Base-by-base conservation (phyloP, 2,113 vertebrate species). In the Athene cunicularia region DNA sequence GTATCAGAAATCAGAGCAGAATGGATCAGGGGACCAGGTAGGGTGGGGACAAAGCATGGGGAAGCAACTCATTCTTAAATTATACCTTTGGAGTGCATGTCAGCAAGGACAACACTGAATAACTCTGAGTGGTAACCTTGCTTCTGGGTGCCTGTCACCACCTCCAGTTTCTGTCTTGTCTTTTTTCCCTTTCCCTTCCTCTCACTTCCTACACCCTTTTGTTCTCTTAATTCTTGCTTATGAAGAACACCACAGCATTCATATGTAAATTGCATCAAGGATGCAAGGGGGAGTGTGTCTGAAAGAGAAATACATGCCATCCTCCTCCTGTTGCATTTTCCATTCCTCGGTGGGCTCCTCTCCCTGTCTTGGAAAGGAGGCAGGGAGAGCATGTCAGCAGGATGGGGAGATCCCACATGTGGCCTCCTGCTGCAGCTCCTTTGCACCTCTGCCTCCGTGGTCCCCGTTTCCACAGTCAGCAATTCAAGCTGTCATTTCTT, bases 151-250 rank as follows among this genome's bases (percentile, higher is more conserved):
- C 89, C 71, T 95, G 82, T 97, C 90, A 96, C 94, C 96, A 93
- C 96, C 97, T 95, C 90, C 97, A 94, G 82, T 41, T 97, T 89
- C 87, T 97, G 89, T 90, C 89, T 89, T 95, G 47, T n/a, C 81
- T 89, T 94, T 90, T 94, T 75, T 26, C 37, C 66, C 17, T 91
- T 94, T 84, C 50, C 22, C 49, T 95, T 97, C 87, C 63, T 63
- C 67, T 94, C 68, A 83, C 56, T 97, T 96, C 93, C 95, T 95
- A 74, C 91, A 73, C 55, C 56, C 71, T 94, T 96, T 97, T 97
- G 71, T 98, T 97, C 91, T 67, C 63, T 91, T 95, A 97, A 93
- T 96, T 94, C 92, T 95, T 95, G 82, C 74, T 94, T 92, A 84
- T 73, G 89, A 96, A 95, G 85, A 97, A 89, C 70, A 87, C 55